A percentile compares a stretch with the other conserved stretches of the same genome.
Evolutionary conservation across 2,113 vertebrate species (phyloP).

Genomic region (Platichthys stellatus): DNA sequence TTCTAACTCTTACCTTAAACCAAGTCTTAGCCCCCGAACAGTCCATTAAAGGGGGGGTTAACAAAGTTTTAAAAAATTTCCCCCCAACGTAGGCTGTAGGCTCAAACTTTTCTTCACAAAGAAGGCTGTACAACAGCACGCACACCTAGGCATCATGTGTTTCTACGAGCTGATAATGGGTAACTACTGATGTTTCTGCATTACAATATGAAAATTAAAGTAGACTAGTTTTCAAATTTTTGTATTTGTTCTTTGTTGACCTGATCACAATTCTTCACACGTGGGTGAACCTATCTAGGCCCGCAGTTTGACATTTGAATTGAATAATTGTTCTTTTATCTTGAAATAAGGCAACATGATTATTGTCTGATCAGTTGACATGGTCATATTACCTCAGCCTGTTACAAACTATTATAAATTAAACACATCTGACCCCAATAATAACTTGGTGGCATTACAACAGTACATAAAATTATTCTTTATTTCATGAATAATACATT

Average conservation of each 20-base stretch:
- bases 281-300: neutral
- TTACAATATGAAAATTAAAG: conserved; percentile 34
- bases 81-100: no score
- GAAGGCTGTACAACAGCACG: no score
- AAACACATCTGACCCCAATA: neutral
- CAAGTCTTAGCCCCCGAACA: no score
- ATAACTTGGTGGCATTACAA: neutral
- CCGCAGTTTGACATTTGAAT: neutral
- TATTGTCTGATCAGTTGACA: neutral
- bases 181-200: conserved; percentile 29
- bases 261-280: neutral
- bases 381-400: neutral
- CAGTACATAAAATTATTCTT: no score
- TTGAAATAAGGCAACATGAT: neutral
- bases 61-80: no score
- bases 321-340: neutral
- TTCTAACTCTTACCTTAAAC: no score
- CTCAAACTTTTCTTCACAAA: no score
- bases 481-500: no score
- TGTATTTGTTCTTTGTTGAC: conserved; percentile 19
- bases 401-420: neutral
- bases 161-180: conserved; percentile 8
- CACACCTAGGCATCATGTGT: neutral
- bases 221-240: conserved; percentile 30
- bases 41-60: no score